A percentile compares a stretch with the other conserved stretches of the same genome.
phyloP scores from a whole-genome alignment of 2,888 invertebrate species.

The Pheosia tremula region DNA sequence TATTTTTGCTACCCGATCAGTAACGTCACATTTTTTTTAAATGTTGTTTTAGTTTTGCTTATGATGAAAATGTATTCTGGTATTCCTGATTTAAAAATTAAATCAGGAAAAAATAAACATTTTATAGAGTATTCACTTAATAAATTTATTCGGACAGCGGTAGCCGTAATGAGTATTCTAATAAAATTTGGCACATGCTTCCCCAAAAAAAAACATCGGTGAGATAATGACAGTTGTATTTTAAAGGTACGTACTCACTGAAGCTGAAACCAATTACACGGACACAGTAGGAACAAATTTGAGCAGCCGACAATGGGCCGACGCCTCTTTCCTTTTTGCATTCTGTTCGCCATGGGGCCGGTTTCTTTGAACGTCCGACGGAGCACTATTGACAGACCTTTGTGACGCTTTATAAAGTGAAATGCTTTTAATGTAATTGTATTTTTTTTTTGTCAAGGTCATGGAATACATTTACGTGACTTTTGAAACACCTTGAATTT shows the following conservation, averaged over 20 bases:
- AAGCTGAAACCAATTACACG: slow-evolving; percentile 36
- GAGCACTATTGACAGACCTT: slow-evolving; percentile 27
- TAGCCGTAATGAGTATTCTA: neutral
- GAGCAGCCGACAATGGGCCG: slow-evolving; percentile 28
- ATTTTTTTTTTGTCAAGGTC: neutral
- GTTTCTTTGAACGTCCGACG: slow-evolving; percentile 31
- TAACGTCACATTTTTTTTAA: too few relatives aligned
- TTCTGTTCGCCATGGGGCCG: slow-evolving; percentile 22
- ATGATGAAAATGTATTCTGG: too few relatives aligned
- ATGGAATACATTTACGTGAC: neutral
- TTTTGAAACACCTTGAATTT: neutral
- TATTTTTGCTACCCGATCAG: too few relatives aligned
- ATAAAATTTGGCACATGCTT: neutral
- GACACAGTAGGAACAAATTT: slow-evolving; percentile 28
- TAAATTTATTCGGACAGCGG: too few relatives aligned
- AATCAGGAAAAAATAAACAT: too few relatives aligned
- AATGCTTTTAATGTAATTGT: slow-evolving; percentile 2
- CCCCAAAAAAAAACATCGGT: slow-evolving; percentile 12
- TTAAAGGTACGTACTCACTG: slow-evolving; percentile 23
- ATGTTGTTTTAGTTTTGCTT: too few relatives aligned
- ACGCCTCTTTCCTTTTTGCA: slow-evolving; percentile 20
- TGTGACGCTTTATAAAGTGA: neutral
- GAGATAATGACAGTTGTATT: slow-evolving; percentile 23
- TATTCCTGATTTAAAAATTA: too few relatives aligned
- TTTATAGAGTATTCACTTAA: too few relatives aligned